phyloP scores from a whole-genome alignment of 2,113 vertebrate species.

The Centropristis striata region DNA sequence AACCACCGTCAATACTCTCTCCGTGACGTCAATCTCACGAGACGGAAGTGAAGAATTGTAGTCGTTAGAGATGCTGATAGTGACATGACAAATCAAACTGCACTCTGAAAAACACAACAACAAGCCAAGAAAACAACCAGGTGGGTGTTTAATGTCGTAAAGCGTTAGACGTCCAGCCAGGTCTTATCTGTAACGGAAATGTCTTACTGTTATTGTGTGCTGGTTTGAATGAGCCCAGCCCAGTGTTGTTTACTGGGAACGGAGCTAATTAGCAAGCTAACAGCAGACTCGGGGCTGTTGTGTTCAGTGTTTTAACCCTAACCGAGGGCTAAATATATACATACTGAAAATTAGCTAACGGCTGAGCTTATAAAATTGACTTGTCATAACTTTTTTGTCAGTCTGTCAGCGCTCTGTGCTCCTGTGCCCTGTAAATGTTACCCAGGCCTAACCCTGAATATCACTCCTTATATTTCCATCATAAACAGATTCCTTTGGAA shows the following conservation, averaged over 20 bases:
- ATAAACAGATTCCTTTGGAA: constrained; percentile 28
- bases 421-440: constrained; percentile 4
- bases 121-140: background rate
- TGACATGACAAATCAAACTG: constrained; percentile 73
- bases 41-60: constrained; percentile 71
- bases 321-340: background rate
- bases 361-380: background rate
- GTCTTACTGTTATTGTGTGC: background rate
- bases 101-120: constrained; percentile 28
- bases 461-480: background rate
- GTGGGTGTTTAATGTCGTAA: constrained; percentile 16
- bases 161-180: background rate
- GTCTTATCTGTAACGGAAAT: background rate
- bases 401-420: background rate
- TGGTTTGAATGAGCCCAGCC: constrained; percentile 36
- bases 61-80: constrained; percentile 35
- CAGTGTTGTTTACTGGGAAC: constrained; percentile 24
- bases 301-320: background rate
- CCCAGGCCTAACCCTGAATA: constrained; percentile 25
- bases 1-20: background rate
- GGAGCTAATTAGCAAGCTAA: constrained; percentile 57
- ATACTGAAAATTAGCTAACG: accelerated
- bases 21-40: constrained; percentile 45
- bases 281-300: background rate
- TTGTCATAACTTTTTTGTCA: constrained; percentile 4